Evolutionary conservation across 2,888 invertebrate genomes (phyloP), one percentile per base, ranked within the genome.

Genomic region (Hetaerina titia): DNA sequence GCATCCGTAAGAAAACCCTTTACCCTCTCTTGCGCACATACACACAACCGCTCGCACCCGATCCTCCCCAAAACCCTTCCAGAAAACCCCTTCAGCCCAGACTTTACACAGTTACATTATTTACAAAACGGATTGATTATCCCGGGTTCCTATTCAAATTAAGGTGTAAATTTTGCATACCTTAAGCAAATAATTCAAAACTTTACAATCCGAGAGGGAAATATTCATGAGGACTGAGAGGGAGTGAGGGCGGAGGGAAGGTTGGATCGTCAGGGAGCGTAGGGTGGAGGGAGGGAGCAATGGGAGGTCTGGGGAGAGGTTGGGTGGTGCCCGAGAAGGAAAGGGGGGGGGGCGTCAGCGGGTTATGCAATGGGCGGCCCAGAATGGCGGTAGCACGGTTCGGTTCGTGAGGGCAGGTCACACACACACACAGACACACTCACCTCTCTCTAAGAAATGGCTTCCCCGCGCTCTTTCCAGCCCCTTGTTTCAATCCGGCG

Each of bases 121-220:
- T 95, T 95, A 95, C 94, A 95, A 94, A 95, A 95, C 90, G 95
- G 95, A 95, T 95, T 95, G 95, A 95, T 95, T 95, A 95, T 95
- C 95, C 63, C 74, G 88, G 89, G 89, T 94, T 90, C 95, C 95
- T 95, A 95, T 95, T 95, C 95, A 95, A 95, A 95, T 95, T 95
- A 95, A 95, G 95, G 95, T 92, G 95, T 95, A 95, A 95, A 95
- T 95, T 95, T 95, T 95, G 95, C 95, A 95, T 95, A 94, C 95
- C 95, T 95, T 94, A 94, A 95, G 94, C 95, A 95, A 95, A 95
- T 95, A 95, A 95, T 95, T 94, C 95, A 95, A 94, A 95, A 95
- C 95, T 94, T 95, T 90, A 95, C 95, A 95, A 95, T 95, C 89
- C 92, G 81, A 94, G 88, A 95, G 92, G 95, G 89, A 74, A 95